Conservation (phyloP, 2,113 vertebrate species). For the Anhinga anhinga region DNA sequence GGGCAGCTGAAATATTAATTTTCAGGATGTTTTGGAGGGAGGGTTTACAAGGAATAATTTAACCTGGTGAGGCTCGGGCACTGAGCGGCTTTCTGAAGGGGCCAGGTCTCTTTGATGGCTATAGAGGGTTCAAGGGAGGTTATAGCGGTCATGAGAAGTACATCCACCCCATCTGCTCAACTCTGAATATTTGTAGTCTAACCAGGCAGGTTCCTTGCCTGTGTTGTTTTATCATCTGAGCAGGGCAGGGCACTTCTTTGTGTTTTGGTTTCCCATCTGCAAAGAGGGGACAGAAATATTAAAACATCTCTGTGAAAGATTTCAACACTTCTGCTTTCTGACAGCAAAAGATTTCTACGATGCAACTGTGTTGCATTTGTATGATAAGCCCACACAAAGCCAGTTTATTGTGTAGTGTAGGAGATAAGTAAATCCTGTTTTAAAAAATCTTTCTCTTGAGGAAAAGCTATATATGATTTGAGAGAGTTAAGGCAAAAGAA, state of each 20-base stretch:
- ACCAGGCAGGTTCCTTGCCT: background rate
- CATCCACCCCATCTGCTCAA: accelerated
- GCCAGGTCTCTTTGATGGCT: background rate
- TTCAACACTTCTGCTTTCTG: background rate
- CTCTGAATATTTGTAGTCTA: background rate
- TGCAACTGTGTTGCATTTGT: background rate
- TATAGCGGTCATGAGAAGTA: background rate
- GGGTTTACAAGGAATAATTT: background rate
- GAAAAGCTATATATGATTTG: background rate
- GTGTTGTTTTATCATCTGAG: background rate
- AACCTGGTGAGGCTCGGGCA: background rate
- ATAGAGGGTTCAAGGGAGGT: background rate
- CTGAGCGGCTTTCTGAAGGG: background rate
- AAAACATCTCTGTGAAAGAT: background rate
- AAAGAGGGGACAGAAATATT: background rate
- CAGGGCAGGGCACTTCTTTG: background rate
- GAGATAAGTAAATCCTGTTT: background rate
- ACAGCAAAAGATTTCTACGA: background rate
- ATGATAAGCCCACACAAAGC: background rate
- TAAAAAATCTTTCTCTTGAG: background rate
- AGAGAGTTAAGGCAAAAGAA: background rate
- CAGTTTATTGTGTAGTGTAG: background rate
- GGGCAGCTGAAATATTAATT: background rate
- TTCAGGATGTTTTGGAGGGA: background rate
- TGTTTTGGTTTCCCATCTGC: background rate